phyloP scores from a whole-genome alignment of 1,140 invertebrate genomes.

The Chironomus striatipennis region DNA sequence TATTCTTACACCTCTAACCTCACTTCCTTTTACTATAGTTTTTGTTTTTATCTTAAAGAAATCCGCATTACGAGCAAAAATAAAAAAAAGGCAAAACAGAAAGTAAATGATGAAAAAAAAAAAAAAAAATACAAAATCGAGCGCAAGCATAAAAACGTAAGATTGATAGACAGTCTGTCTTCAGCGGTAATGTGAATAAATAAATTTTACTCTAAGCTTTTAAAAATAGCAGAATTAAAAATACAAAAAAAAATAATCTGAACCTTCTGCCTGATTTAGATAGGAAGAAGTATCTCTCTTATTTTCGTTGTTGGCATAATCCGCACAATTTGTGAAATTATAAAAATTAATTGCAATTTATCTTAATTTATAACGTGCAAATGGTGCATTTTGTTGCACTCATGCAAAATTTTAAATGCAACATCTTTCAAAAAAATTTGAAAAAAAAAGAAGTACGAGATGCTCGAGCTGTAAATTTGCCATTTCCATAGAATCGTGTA shows the following conservation, averaged over 20 bases:
- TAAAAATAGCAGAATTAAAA: background rate
- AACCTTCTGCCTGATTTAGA: background rate
- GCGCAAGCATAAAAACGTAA: background rate
- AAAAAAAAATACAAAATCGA: background rate
- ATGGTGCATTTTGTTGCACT: constrained; percentile 17
- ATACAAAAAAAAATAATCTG: background rate
- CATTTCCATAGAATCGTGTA: background rate
- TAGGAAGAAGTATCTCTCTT: no score
- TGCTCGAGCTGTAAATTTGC: background rate
- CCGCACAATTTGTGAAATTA: constrained; percentile 15
- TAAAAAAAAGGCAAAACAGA: background rate
- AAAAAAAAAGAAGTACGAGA: background rate
- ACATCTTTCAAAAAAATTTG: background rate
- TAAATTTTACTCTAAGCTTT: background rate
- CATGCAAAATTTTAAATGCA: background rate
- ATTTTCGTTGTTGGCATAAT: no score
- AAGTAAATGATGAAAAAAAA: background rate
- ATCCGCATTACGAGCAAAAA: background rate
- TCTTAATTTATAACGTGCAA: constrained; percentile 22
- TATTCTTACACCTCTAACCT: no score
- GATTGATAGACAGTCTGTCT: constrained; percentile 21
- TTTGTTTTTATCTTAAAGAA: no score
- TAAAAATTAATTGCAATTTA: constrained; percentile 21
- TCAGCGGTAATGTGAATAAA: background rate
- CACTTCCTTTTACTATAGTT: no score